Conservation (phyloP, 2,888 invertebrate genomes). For the Acrobasis consociella region DNA sequence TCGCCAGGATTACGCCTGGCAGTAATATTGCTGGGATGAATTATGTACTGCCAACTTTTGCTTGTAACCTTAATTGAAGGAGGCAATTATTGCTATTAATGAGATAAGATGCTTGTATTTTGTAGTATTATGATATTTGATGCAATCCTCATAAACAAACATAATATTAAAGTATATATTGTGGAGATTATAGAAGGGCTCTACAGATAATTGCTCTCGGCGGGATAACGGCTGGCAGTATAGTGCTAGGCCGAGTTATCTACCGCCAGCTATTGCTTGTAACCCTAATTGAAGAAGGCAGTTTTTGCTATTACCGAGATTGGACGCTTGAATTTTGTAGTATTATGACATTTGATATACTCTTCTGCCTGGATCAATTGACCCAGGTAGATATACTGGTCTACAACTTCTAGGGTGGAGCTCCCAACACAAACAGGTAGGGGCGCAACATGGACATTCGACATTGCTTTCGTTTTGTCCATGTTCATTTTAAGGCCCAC, state of each 20-base stretch:
- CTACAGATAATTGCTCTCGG: conserved; percentile 26
- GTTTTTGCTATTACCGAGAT: no score
- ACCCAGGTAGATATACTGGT: no score
- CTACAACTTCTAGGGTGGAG: no score
- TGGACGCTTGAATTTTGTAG: not conserved
- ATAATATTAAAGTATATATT: not conserved
- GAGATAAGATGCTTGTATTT: not conserved
- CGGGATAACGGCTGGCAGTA: conserved; percentile 27
- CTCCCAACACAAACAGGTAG: no score
- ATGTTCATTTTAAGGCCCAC: no score
- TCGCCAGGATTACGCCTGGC: conserved; percentile 24
- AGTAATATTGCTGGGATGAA: conserved; percentile 26
- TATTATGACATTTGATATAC: no score
- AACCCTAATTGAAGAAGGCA: conserved; percentile 28
- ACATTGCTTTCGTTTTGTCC: no score
- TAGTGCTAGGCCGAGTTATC: conserved; percentile 26
- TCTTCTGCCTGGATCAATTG: no score
- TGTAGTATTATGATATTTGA: not conserved
- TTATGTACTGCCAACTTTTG: not conserved
- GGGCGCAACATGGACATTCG: no score
- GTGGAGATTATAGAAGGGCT: conserved; percentile 2
- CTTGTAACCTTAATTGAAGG: not conserved
- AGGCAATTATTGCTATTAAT: not conserved
- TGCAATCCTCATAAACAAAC: not conserved
- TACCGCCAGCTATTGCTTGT: conserved; percentile 28